Conservation (phyloP, 2,797 vertebrate species). For the Tokudaia muenninki region DNA sequence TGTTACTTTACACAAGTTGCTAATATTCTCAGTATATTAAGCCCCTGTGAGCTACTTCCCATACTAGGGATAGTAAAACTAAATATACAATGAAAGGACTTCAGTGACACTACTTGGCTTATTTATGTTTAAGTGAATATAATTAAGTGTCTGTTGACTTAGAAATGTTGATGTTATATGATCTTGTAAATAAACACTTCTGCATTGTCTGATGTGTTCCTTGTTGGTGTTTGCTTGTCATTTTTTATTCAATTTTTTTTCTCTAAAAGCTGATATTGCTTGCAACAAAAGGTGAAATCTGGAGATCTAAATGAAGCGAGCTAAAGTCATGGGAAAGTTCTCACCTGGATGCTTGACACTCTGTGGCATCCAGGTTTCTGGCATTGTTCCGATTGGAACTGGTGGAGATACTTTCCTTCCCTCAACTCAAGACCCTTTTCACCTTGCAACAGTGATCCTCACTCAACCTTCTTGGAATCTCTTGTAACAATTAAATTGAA, state of each 20-base stretch:
- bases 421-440: not conserved
- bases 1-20: not conserved
- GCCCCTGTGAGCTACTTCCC: not conserved
- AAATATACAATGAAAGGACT: not conserved
- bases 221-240: not conserved
- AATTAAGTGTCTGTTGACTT: not conserved
- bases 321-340: not conserved
- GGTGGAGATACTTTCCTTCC: not conserved
- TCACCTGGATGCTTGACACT: not conserved
- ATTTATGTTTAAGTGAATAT: not conserved
- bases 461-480: not conserved
- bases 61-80: not conserved
- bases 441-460: not conserved
- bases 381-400: not conserved
- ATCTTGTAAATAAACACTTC: constrained; percentile 16
- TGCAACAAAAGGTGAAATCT: not conserved
- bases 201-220: not conserved
- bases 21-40: not conserved
- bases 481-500: not conserved
- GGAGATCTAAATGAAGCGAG: not conserved
- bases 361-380: no score
- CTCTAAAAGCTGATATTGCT: not conserved
- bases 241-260: not conserved
- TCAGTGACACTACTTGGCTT: not conserved
- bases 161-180: not conserved